Conservation (phyloP, 2,888 invertebrate species). For the Erebia aethiops region DNA sequence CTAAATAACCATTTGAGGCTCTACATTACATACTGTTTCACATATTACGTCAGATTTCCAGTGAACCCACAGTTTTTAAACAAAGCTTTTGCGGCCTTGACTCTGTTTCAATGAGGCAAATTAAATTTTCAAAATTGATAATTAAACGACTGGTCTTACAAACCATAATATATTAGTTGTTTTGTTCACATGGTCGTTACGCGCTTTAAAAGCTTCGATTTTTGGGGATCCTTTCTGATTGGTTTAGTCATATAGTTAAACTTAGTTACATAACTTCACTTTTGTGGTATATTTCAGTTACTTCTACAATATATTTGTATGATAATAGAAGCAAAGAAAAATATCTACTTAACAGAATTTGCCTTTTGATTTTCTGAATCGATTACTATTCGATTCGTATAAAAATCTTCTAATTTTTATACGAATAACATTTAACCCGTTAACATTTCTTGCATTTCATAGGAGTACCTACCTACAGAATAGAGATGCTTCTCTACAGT, state of each 20-base stretch:
- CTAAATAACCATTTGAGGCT: neutral
- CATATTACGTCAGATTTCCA: constrained; percentile 13
- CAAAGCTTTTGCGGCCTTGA: constrained; percentile 22
- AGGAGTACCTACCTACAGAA: too few relatives aligned
- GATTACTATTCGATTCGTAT: too few relatives aligned
- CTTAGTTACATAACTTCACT: neutral
- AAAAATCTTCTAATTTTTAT: too few relatives aligned
- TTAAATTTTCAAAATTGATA: constrained; percentile 32
- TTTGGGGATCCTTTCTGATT: constrained; percentile 18
- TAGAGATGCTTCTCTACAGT: too few relatives aligned
- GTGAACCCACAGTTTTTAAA: constrained; percentile 22
- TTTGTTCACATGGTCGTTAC: constrained; percentile 32
- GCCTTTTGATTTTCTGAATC: too few relatives aligned
- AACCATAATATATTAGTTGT: constrained; percentile 15
- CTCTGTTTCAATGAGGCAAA: constrained; percentile 21
- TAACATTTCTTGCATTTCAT: too few relatives aligned
- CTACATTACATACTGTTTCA: neutral
- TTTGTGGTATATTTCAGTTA: neutral
- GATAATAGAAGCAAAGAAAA: too few relatives aligned
- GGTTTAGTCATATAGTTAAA: neutral
- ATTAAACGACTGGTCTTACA: constrained; percentile 24
- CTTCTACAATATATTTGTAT: neutral
- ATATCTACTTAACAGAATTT: too few relatives aligned
- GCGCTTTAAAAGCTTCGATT: constrained; percentile 15
- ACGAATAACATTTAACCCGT: too few relatives aligned